Percentiles rank a stretch among this genome's conserved stretches.
Evolutionary conservation across 2,888 invertebrate species (phyloP).

Genomic region (Schrankia costaestrigalis): DNA sequence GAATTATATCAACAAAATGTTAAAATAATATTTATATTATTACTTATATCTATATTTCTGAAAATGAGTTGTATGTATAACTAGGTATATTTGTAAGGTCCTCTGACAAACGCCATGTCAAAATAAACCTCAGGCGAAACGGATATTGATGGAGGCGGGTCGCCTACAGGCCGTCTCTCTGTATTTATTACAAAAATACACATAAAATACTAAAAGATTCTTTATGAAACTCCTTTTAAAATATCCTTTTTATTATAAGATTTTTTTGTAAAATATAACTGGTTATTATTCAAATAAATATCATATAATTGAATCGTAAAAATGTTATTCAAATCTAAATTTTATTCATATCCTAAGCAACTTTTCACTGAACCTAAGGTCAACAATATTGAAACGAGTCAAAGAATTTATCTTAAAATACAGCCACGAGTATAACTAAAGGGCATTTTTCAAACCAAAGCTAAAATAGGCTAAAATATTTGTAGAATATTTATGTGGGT

Average conservation of each 20-base stretch:
- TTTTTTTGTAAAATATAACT: neutral
- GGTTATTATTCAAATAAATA: neutral
- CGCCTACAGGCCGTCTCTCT: conserved; percentile 3
- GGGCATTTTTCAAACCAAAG: no score
- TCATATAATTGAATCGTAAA: neutral
- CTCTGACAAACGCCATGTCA: conserved; percentile 28
- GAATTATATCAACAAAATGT: no score
- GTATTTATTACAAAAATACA: conserved; percentile 3
- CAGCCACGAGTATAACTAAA: no score
- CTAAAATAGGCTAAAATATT: no score
- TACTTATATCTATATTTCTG: no score
- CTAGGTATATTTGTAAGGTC: conserved; percentile 19
- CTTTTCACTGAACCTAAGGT: no score
- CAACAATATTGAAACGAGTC: no score
- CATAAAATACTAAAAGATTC: neutral
- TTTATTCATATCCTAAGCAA: no score
- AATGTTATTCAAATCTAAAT: no score
- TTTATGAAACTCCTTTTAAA: neutral
- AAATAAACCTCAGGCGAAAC: conserved; percentile 26
- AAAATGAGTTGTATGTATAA: conserved; percentile 22
- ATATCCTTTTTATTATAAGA: neutral
- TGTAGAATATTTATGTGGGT: no score
- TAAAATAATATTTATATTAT: no score
- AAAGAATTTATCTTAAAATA: no score
- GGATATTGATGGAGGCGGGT: conserved; percentile 28